Conservation (phyloP, 2,888 invertebrate genomes). For the Philereme vetulata region DNA sequence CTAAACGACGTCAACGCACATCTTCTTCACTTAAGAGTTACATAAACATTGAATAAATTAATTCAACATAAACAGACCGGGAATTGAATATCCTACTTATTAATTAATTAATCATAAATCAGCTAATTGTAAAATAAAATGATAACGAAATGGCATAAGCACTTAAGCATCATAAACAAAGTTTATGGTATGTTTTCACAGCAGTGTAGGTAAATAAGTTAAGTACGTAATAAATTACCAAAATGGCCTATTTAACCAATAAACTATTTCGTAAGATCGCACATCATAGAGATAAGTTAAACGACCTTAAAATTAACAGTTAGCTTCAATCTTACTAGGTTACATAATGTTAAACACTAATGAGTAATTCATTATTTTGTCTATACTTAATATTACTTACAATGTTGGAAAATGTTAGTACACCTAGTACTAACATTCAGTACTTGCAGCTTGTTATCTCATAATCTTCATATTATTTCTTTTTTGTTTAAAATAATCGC, state of each 20-base stretch:
- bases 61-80: too few relatives aligned
- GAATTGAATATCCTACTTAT: too few relatives aligned
- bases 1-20: too few relatives aligned
- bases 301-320: slow-evolving; percentile 31
- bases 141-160: not conserved
- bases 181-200: not conserved
- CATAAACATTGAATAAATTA: too few relatives aligned
- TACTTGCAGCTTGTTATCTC: too few relatives aligned
- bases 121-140: too few relatives aligned
- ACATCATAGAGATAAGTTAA: slow-evolving; percentile 28
- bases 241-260: slow-evolving; percentile 22
- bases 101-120: not conserved
- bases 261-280: slow-evolving; percentile 30
- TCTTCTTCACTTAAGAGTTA: too few relatives aligned
- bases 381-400: not conserved
- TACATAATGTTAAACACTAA: too few relatives aligned
- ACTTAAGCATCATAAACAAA: not conserved
- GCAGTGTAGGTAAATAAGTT: not conserved
- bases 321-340: slow-evolving; percentile 42
- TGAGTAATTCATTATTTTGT: slow-evolving; percentile 17
- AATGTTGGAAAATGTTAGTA: too few relatives aligned
- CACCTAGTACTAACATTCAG: too few relatives aligned
- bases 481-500: too few relatives aligned
- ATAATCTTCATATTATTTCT: too few relatives aligned
- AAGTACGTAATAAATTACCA: not conserved